Percentiles rank a stretch among this genome's conserved stretches.
Evolutionary conservation across 2,888 invertebrate species (phyloP).

Genomic region (Clusia tigrina): DNA sequence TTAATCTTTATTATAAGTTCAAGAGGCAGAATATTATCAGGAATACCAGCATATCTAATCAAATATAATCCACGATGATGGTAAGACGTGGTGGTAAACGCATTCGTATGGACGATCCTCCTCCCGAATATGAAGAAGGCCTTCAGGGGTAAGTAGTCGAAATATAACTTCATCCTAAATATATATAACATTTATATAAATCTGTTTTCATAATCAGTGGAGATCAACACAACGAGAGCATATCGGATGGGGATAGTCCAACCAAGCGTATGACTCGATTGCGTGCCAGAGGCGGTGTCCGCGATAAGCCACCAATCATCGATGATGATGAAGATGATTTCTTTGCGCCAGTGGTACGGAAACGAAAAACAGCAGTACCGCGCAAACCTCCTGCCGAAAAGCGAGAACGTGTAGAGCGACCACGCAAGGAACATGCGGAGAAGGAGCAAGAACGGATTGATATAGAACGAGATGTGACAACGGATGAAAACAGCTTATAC

Average conservation of each 20-base stretch:
- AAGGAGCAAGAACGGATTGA: conserved; percentile 61
- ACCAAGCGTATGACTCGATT: conserved; percentile 71
- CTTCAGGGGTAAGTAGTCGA: conserved; percentile 55
- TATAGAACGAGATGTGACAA: conserved; percentile 67
- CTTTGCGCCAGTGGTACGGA: conserved; percentile 59
- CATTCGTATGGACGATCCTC: conserved; percentile 91
- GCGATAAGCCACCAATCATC: conserved; percentile 65
- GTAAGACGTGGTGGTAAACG: conserved; percentile 87
- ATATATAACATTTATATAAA: neutral
- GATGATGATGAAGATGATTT: conserved; percentile 65
- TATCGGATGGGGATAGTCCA: conserved; percentile 68
- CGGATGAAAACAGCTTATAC: conserved; percentile 86
- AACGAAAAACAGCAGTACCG: conserved; percentile 51
- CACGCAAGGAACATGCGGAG: conserved; percentile 59
- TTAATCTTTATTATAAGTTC: too few species aligned
- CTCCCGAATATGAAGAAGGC: conserved; percentile 83
- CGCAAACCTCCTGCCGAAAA: conserved; percentile 53
- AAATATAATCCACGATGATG: too few species aligned
- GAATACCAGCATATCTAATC: too few species aligned
- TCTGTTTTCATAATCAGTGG: conserved; percentile 38
- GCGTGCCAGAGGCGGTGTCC: conserved; percentile 67
- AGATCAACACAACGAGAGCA: conserved; percentile 60
- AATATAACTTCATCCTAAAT: neutral
- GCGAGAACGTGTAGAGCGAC: conserved; percentile 60
- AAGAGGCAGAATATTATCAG: too few species aligned